Conservation (phyloP, 2,797 vertebrate species). For the Coccyzus lansbergi region DNA sequence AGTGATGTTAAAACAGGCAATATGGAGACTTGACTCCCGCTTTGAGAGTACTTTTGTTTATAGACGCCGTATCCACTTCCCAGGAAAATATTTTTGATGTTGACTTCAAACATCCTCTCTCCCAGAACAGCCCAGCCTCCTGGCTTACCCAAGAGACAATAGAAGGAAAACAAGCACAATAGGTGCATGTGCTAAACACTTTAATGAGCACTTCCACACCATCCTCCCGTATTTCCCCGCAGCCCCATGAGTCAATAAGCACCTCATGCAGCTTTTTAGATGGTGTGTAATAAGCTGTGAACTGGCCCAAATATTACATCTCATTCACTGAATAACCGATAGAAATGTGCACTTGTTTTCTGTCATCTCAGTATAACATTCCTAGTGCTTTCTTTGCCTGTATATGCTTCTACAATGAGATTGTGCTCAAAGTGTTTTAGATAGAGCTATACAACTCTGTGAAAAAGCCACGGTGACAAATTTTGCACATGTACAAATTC, state of each 20-base stretch:
- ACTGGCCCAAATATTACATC: not conserved
- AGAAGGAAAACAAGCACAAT: constrained; percentile 64
- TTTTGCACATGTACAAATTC: not conserved
- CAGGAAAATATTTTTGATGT: constrained; percentile 57
- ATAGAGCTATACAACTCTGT: not conserved
- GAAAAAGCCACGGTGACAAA: not conserved
- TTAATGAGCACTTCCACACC: constrained; percentile 67
- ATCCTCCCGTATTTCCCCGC: constrained; percentile 51
- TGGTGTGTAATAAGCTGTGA: not conserved
- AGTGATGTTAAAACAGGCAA: not conserved
- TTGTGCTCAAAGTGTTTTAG: not conserved
- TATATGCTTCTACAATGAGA: not conserved
- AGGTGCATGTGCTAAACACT: constrained; percentile 64
- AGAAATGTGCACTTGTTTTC: not conserved
- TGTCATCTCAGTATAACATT: not conserved
- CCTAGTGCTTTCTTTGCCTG: not conserved
- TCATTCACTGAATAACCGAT: not conserved
- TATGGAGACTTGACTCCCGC: not conserved
- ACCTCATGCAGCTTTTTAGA: constrained; percentile 51
- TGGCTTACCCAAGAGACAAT: constrained; percentile 43
- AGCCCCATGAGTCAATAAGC: constrained; percentile 57
- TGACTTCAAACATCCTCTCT: constrained; percentile 56
- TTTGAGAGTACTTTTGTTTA: constrained; percentile 23
- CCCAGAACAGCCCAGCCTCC: not conserved
- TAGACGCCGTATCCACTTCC: constrained; percentile 42